Percentiles rank a stretch among this genome's conserved stretches.
These are phyloP conservation scores for Enteromius argenteus DNA, from an alignment of 2,797 vertebrate genomes.

Conservation along the genomic window DNA sequence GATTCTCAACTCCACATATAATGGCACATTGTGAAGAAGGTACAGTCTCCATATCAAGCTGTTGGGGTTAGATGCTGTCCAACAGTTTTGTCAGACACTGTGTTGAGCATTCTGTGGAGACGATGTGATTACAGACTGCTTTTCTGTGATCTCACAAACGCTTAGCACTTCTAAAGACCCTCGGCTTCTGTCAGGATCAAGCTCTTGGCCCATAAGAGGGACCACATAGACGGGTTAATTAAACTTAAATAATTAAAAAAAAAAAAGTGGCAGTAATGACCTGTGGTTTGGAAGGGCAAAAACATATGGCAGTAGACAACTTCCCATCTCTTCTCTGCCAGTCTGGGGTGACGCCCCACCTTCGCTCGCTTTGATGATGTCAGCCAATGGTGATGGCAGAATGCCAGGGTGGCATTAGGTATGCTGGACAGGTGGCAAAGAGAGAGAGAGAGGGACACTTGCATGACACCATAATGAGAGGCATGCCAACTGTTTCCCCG, in stretches of 20 bases:
- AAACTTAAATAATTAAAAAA: slow-evolving; percentile 59
- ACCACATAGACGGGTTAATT: slow-evolving; percentile 60
- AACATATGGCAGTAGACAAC: slow-evolving; percentile 67
- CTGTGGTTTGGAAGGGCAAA: slow-evolving; percentile 66
- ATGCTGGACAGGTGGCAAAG: slow-evolving; percentile 74
- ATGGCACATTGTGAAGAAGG: not conserved
- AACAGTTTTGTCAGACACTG: slow-evolving; percentile 64
- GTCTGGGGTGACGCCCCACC: slow-evolving; percentile 53
- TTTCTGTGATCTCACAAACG: slow-evolving; percentile 58
- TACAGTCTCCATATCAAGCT: slow-evolving; percentile 50
- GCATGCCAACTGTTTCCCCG: slow-evolving; percentile 81
- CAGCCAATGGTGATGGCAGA: slow-evolving; percentile 63
- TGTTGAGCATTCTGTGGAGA: slow-evolving; percentile 48
- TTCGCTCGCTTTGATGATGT: slow-evolving; percentile 79
- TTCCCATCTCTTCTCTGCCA: slow-evolving; percentile 56
- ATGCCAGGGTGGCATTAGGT: slow-evolving; percentile 68
- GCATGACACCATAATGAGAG: slow-evolving; percentile 77
- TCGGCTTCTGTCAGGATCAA: slow-evolving; percentile 51
- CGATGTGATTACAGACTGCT: slow-evolving; percentile 52
- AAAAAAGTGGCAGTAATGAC: slow-evolving; percentile 59
- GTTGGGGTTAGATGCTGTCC: slow-evolving; percentile 48
- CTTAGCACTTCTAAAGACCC: slow-evolving; percentile 60
- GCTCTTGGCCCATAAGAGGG: slow-evolving; percentile 34
- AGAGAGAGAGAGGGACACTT: slow-evolving; percentile 61
- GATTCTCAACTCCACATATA: not conserved